A percentile compares a stretch with the other conserved stretches of the same genome.
These are phyloP conservation scores for Gerris lacustris DNA, from an alignment of 2,888 invertebrate species.

Conservation along the genomic window DNA sequence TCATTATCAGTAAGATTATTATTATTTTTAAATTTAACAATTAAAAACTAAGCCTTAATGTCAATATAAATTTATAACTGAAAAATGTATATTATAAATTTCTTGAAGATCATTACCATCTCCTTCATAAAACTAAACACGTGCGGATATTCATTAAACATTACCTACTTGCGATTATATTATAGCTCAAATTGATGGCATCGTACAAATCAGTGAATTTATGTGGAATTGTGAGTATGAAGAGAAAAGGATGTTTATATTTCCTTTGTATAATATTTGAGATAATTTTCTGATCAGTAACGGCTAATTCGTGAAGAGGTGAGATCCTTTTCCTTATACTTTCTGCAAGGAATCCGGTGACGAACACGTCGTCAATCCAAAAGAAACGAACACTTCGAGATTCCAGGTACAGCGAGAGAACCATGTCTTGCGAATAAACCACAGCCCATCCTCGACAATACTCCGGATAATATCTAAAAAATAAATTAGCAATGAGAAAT, in stretches of 20 bases:
- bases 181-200: too few species aligned
- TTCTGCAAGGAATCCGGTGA: conserved; percentile 54
- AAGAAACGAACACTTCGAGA: conserved; percentile 55
- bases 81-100: too few species aligned
- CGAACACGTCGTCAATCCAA: conserved; percentile 73
- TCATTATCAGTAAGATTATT: too few species aligned
- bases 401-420: conserved; percentile 44
- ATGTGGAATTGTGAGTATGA: conserved; percentile 19
- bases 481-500: conserved; percentile 40
- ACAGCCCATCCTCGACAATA: conserved; percentile 66
- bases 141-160: too few species aligned
- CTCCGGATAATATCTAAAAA: conserved; percentile 46
- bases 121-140: too few species aligned
- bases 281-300: conserved; percentile 16
- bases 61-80: too few species aligned
- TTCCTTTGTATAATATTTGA: not conserved
- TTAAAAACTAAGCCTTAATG: too few species aligned
- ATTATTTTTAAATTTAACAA: too few species aligned
- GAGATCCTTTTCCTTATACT: conserved; percentile 45
- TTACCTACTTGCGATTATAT: too few species aligned
- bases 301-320: conserved; percentile 13
- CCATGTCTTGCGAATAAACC: conserved; percentile 52
- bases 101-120: too few species aligned
- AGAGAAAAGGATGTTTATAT: conserved; percentile 17
- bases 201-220: conserved; percentile 4